phyloP scores from a whole-genome alignment of 2,888 invertebrate species.

The Dryobota labecula region DNA sequence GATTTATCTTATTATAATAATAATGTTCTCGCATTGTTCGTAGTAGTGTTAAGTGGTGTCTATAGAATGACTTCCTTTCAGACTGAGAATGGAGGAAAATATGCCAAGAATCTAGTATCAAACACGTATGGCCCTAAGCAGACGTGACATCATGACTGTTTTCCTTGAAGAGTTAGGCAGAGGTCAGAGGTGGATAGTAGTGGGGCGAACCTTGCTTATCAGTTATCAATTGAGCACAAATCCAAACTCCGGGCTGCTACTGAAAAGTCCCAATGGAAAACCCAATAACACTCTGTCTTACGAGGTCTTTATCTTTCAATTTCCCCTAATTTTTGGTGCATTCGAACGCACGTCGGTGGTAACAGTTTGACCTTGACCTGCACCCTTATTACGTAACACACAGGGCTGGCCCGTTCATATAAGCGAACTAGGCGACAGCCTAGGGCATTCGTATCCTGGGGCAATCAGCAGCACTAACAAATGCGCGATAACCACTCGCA shows the following conservation, averaged over 20 bases:
- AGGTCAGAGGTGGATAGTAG: not conserved
- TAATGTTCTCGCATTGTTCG: not conserved
- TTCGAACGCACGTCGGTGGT: too few species aligned
- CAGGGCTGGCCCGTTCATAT: too few species aligned
- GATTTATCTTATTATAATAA: slow-evolving; percentile 14
- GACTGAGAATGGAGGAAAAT: slow-evolving; percentile 8
- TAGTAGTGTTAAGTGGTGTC: not conserved
- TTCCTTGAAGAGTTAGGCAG: not conserved
- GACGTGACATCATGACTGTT: not conserved
- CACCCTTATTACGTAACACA: too few species aligned
- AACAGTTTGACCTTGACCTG: too few species aligned
- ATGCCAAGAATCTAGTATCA: not conserved
- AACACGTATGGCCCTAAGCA: not conserved
- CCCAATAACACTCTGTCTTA: not conserved
- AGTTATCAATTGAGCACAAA: not conserved
- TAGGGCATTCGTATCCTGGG: too few species aligned
- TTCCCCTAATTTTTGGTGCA: too few species aligned
- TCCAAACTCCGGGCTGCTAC: not conserved
- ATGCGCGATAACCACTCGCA: too few species aligned
- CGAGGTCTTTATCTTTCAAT: too few species aligned
- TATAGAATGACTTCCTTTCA: not conserved
- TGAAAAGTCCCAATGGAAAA: not conserved
- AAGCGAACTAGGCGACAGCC: too few species aligned
- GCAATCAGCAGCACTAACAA: too few species aligned
- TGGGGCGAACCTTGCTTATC: not conserved